Evolutionary conservation across 2,888 invertebrate species (phyloP), one percentile per base, ranked within the genome.

Genomic region (Rhagium mordax): DNA sequence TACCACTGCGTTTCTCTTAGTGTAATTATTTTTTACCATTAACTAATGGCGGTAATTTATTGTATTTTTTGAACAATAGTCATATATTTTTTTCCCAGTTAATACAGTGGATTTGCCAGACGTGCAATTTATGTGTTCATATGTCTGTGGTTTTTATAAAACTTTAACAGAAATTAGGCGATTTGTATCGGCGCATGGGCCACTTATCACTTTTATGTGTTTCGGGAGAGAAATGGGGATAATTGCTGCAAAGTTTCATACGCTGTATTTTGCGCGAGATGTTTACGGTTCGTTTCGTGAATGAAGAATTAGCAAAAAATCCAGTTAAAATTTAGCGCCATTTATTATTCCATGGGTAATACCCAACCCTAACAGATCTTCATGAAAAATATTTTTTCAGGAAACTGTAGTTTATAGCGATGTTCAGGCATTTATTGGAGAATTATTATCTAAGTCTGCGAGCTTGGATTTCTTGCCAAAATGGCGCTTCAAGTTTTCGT

Each of bases 21-120:
- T 71, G 55, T 71, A 60, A 73, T 75, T 72, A 75, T 71, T 71
- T 73, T 73, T 71, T 61, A 71, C 66, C 66, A 73, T 66, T 33
- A 71, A 66, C 64, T 71, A 65, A 75, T 72, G 68, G 47, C 48
- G 62, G 48, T 65, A 53, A 65, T 64, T 49, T 24, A 48, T 64
- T 51, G 48, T 49, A 47, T 49, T 64, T 51, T 62, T 64, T 64
- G 16, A 51, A 51, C 49, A 64, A 51, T 51, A 24, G 64, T 48
- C n/a, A 48, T 61, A 48, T 51, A 61, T 61, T 61, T 61, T 53
- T 61, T 48, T 59, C 18, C 18, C 10, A n/a, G 2, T 59, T 33
- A 59, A 59, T 59, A 33, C 16, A 8, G 10, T 41, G n/a, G 13
- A 7, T 0, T 20, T 20, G 2, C 41, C 41, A 41, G 41, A n/a